Evolutionary conservation across 2,888 invertebrate species (phyloP).

Genomic region (Dioctria linearis): DNA sequence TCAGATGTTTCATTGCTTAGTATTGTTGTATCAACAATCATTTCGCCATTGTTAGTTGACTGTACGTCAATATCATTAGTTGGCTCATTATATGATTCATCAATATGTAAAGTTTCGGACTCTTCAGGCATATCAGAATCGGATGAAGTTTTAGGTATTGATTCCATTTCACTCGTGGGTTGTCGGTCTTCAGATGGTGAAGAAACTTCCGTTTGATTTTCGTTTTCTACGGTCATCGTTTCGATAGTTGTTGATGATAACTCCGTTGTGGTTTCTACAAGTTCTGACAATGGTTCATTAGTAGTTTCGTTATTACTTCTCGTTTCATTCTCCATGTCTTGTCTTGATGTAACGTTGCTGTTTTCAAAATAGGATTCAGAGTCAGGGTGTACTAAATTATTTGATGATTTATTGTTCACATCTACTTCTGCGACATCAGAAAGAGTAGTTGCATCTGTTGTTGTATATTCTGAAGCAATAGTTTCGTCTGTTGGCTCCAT

Average conservation of each 20-base stretch:
- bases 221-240: neutral
- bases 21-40: neutral
- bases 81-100: neutral
- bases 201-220: neutral
- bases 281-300: neutral
- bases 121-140: neutral
- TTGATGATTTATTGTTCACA: neutral
- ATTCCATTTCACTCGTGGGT: neutral
- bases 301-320: neutral
- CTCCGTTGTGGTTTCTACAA: neutral
- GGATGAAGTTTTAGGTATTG: no score
- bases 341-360: neutral
- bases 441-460: neutral
- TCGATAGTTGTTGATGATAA: neutral
- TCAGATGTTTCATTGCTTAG: neutral
- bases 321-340: neutral
- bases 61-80: no score
- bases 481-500: constrained; percentile 2
- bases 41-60: neutral
- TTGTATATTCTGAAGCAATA: neutral
- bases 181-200: constrained; percentile 31
- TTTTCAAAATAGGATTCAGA: neutral
- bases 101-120: neutral
- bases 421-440: neutral
- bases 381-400: neutral